These are phyloP conservation scores for Podarcis raffonei DNA, from an alignment of 2,113 vertebrate species.

Conservation along the genomic window DNA sequence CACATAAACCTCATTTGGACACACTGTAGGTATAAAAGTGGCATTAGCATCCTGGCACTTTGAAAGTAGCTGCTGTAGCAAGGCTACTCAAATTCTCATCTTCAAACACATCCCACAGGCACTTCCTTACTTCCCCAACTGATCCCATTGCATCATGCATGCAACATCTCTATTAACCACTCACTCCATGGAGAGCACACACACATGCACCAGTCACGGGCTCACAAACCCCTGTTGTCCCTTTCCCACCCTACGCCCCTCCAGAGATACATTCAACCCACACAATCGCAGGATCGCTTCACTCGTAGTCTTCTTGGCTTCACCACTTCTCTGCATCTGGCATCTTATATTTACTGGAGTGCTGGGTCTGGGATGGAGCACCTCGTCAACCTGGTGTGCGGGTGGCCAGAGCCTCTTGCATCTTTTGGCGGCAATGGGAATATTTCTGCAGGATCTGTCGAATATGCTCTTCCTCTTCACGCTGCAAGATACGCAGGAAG, in stretches of 20 bases:
- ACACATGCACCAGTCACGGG: constrained; percentile 33
- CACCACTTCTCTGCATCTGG: constrained; percentile 1
- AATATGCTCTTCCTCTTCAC: constrained; percentile 91
- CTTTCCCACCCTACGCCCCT: constrained; percentile 61
- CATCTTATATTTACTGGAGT: constrained; percentile 10
- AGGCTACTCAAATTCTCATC: background rate
- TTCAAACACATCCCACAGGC: constrained; percentile 9
- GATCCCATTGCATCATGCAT: constrained; percentile 9
- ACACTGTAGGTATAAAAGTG: background rate
- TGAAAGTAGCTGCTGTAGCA: constrained; percentile 1
- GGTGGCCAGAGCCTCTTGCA: constrained; percentile 84
- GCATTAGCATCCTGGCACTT: background rate
- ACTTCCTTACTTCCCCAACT: background rate
- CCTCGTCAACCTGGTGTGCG: constrained; percentile 83
- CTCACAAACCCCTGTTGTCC: constrained; percentile 25
- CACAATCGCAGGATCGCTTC: constrained; percentile 13
- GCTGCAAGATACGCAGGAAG: constrained; percentile 91
- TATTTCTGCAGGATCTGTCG: constrained; percentile 89
- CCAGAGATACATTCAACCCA: constrained; percentile 49
- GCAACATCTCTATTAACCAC: constrained; percentile 25
- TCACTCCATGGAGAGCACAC: constrained; percentile 18
- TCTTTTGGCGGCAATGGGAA: constrained; percentile 82
- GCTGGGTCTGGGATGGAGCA: background rate
- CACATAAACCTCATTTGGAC: background rate
- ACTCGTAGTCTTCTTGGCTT: constrained; percentile 28